Evolutionary conservation across 1,140 invertebrate genomes (phyloP).

Genomic region (Magallana ariakensis): DNA sequence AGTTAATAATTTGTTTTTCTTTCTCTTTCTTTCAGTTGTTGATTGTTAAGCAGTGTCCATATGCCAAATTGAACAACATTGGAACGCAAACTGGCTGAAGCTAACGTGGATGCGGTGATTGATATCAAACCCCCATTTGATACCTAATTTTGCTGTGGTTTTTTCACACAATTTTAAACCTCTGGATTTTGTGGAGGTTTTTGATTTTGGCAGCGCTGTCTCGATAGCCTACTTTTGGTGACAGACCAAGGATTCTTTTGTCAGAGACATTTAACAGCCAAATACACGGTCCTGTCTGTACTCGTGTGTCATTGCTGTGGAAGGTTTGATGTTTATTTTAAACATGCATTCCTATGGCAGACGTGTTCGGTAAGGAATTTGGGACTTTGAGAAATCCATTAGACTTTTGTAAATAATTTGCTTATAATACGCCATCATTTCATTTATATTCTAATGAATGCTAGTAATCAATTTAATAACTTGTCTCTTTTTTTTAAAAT

Average conservation of each 20-base stretch:
- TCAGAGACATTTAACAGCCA: too few relatives aligned
- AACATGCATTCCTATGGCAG: not conserved
- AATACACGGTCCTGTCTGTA: too few relatives aligned
- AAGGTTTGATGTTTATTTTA: not conserved
- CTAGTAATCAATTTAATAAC: not conserved
- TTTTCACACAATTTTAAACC: not conserved
- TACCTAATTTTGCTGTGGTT: constrained; percentile 29
- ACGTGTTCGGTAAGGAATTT: not conserved
- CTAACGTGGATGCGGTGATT: not conserved
- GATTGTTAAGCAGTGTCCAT: constrained; percentile 29
- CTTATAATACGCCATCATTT: not conserved
- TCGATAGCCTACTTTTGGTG: not conserved
- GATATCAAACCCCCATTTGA: constrained; percentile 33
- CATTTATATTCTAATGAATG: not conserved
- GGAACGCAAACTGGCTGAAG: not conserved
- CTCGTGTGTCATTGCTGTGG: too few relatives aligned
- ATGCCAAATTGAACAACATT: constrained; percentile 12
- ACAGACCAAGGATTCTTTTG: not conserved
- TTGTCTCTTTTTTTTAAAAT: not conserved
- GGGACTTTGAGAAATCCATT: constrained; percentile 26
- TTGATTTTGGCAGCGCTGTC: not conserved
- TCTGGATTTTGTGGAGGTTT: constrained; percentile 26
- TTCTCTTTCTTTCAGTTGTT: not conserved
- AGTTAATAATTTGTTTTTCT: not conserved
- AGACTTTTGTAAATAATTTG: not conserved